Conservation (phyloP, 2,113 vertebrate species). For the Mobula birostris region DNA sequence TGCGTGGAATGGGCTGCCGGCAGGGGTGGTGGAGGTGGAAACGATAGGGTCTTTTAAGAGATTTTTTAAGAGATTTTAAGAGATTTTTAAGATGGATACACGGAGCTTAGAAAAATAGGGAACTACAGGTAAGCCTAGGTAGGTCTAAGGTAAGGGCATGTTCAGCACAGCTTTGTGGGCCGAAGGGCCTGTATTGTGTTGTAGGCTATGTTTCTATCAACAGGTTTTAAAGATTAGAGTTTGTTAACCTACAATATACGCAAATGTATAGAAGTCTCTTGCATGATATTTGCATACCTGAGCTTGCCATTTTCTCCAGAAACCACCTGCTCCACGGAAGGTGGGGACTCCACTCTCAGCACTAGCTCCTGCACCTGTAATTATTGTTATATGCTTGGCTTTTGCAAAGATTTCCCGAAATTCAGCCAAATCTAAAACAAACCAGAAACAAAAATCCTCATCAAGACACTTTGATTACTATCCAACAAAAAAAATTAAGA, state of each 20-base stretch:
- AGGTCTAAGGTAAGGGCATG: too few relatives aligned
- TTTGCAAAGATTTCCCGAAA: conserved; percentile 80
- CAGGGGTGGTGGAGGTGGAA: too few relatives aligned
- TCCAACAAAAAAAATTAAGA: not conserved
- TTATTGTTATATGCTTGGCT: conserved; percentile 80
- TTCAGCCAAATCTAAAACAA: conserved; percentile 66
- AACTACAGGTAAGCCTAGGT: too few relatives aligned
- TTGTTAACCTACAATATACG: not conserved
- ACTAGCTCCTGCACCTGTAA: conserved; percentile 86
- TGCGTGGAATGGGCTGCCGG: too few relatives aligned
- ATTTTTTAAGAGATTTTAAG: too few relatives aligned
- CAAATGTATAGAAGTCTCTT: not conserved
- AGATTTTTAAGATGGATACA: too few relatives aligned
- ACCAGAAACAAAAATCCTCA: not conserved
- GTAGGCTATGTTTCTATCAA: too few relatives aligned
- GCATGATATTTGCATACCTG: conserved; percentile 58
- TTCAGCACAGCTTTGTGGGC: too few relatives aligned
- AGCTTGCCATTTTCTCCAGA: conserved; percentile 89
- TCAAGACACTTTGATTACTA: not conserved
- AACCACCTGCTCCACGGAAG: conserved; percentile 78
- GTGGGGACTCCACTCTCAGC: conserved; percentile 85
- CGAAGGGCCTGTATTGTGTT: too few relatives aligned
- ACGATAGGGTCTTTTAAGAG: too few relatives aligned
- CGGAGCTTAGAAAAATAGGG: too few relatives aligned
- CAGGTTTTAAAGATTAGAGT: not conserved